phyloP scores from a whole-genome alignment of 2,113 vertebrate species.

The Tympanuchus pallidicinctus region DNA sequence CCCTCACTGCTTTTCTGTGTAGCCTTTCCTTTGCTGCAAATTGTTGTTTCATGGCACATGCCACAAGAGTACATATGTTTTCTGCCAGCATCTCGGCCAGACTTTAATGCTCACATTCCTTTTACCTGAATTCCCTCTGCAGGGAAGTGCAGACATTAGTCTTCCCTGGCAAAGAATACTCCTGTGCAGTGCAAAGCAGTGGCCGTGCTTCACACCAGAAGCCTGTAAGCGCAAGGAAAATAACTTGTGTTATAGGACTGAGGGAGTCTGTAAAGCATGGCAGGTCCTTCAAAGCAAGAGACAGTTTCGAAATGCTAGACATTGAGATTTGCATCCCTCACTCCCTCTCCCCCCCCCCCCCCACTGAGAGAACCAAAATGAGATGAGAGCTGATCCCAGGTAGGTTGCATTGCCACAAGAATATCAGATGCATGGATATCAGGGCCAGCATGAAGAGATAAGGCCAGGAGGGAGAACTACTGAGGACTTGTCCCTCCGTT shows the following conservation, averaged over 20 bases:
- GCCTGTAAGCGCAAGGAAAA: neutral
- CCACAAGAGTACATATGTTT: constrained; percentile 18
- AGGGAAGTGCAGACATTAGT: neutral
- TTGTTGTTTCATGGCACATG: neutral
- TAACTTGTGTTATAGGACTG: neutral
- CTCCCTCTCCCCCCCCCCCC: neutral
- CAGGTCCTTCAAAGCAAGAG: neutral
- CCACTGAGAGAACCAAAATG: neutral
- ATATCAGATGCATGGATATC: neutral
- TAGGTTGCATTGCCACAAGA: neutral
- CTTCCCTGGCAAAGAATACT: neutral
- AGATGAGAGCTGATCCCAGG: rapidly evolving
- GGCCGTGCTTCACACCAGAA: neutral
- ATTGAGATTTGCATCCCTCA: neutral
- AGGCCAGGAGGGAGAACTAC: neutral
- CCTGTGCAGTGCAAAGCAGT: neutral
- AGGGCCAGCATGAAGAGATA: neutral
- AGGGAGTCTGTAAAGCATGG: rapidly evolving
- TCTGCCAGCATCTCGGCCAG: neutral
- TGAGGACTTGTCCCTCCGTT: neutral
- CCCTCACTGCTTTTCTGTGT: neutral
- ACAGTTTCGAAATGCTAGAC: neutral
- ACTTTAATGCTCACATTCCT: constrained; percentile 17
- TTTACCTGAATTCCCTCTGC: constrained; percentile 19
- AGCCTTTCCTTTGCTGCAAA: neutral